Conservation (phyloP, 1,140 invertebrate genomes). For the Apis cerana region DNA sequence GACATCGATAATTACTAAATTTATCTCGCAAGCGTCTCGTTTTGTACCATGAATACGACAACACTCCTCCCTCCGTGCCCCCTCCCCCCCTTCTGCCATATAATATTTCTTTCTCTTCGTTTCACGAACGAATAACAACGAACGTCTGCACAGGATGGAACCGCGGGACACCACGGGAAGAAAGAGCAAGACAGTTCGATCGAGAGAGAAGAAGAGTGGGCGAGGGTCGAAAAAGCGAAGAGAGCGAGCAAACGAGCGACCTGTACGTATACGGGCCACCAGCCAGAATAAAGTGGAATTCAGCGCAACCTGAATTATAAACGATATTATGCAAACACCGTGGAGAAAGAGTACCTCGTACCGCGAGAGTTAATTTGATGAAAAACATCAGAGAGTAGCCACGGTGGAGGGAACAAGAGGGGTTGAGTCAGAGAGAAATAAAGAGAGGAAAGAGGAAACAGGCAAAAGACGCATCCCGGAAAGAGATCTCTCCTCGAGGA, state of each 20-base stretch:
- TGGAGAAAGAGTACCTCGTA: slow-evolving; percentile 67
- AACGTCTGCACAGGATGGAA: background rate
- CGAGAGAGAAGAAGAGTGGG: slow-evolving; percentile 2
- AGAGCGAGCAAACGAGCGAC: slow-evolving; percentile 48
- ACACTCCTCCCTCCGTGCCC: background rate
- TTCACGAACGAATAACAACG: background rate
- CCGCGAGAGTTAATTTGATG: slow-evolving; percentile 78
- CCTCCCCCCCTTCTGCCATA: background rate
- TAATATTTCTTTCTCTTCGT: background rate
- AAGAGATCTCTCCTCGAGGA: slow-evolving; percentile 39
- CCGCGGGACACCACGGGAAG: background rate
- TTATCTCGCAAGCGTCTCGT: too few relatives aligned
- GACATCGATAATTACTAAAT: too few relatives aligned
- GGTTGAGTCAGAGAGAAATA: background rate
- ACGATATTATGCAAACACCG: slow-evolving; percentile 79
- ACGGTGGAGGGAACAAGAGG: slow-evolving; percentile 31
- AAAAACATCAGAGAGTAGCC: slow-evolving; percentile 74
- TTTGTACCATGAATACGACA: too few relatives aligned
- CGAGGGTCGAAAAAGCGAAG: slow-evolving; percentile 38
- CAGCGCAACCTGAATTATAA: slow-evolving; percentile 79
- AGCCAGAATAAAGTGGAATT: slow-evolving; percentile 77
- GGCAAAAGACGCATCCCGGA: slow-evolving; percentile 62
- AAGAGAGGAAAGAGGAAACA: slow-evolving; percentile 2
- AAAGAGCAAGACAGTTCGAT: slow-evolving; percentile 4
- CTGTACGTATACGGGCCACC: slow-evolving; percentile 58